Percentiles rank a stretch among this genome's conserved stretches.
Evolutionary conservation across 2,888 invertebrate genomes (phyloP).

Genomic region (Ischnura elegans): DNA sequence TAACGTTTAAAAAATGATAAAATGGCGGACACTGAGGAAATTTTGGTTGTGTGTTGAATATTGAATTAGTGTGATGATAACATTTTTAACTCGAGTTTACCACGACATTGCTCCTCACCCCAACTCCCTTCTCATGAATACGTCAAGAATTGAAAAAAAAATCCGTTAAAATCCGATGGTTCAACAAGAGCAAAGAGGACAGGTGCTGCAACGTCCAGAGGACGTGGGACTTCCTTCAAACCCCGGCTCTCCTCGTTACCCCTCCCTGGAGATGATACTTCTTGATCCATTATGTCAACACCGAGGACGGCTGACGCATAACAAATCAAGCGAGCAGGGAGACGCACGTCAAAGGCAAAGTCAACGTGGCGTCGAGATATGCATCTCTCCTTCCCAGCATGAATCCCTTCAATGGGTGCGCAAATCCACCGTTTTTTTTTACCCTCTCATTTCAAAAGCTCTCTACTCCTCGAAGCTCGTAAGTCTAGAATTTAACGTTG

Average conservation of each 20-base stretch:
- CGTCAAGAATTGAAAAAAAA: too few species aligned
- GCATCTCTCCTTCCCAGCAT: neutral
- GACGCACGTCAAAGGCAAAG: neutral
- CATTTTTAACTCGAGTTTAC: too few species aligned
- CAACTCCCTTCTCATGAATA: too few species aligned
- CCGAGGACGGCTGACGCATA: neutral
- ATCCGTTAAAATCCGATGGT: too few species aligned
- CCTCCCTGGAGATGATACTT: neutral
- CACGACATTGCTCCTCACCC: too few species aligned
- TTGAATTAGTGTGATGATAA: too few species aligned
- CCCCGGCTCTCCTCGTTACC: neutral
- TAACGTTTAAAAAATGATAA: too few species aligned
- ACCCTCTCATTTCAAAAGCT: neutral
- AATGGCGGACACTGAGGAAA: too few species aligned
- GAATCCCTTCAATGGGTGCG: neutral
- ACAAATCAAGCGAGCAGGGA: neutral
- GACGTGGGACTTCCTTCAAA: neutral
- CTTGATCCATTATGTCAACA: neutral
- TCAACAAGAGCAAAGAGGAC: neutral
- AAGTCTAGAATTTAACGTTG: neutral
- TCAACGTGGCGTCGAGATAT: neutral
- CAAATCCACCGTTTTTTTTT: neutral
- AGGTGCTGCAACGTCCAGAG: neutral
- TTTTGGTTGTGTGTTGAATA: too few species aligned
- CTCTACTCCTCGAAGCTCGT: neutral